Evolutionary conservation across 2,113 vertebrate species (phyloP).

Genomic region (Mirza zaza): DNA sequence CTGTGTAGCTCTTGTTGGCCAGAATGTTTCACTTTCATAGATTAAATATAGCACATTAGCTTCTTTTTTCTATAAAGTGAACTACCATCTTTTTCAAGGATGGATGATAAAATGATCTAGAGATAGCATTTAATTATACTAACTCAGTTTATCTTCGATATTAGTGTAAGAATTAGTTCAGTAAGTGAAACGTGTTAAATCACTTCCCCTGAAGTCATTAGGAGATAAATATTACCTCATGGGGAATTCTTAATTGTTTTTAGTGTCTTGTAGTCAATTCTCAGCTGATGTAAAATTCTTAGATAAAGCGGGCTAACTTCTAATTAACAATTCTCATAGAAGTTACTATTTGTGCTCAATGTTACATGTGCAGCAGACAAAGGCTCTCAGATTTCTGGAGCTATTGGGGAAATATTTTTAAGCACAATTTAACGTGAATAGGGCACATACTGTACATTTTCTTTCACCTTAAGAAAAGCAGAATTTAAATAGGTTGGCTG

Average conservation of each 20-base stretch:
- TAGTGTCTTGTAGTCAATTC: constrained; percentile 55
- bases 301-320: constrained; percentile 70
- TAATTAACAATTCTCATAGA: constrained; percentile 61
- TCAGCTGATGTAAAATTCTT: constrained; percentile 70
- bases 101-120: constrained; percentile 54
- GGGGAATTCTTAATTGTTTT: constrained; percentile 66
- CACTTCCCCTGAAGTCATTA: constrained; percentile 73
- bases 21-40: constrained; percentile 4
- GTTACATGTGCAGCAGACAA: not conserved
- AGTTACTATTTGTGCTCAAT: constrained; percentile 41
- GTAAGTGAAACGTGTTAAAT: constrained; percentile 45
- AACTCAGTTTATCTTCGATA: constrained; percentile 45
- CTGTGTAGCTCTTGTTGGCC: not conserved
- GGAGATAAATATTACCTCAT: constrained; percentile 69
- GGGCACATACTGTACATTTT: constrained; percentile 37
- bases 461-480: constrained; percentile 61
- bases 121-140: constrained; percentile 58
- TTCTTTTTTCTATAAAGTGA: constrained; percentile 9
- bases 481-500: constrained; percentile 48
- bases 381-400: constrained; percentile 42
- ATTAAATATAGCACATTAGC: not conserved
- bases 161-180: constrained; percentile 63
- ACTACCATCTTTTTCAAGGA: constrained; percentile 8
- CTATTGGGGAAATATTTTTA: constrained; percentile 41
- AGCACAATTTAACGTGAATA: constrained; percentile 50